phyloP scores from a whole-genome alignment of 2,113 vertebrate genomes.

The Seriola rivoliana region DNA sequence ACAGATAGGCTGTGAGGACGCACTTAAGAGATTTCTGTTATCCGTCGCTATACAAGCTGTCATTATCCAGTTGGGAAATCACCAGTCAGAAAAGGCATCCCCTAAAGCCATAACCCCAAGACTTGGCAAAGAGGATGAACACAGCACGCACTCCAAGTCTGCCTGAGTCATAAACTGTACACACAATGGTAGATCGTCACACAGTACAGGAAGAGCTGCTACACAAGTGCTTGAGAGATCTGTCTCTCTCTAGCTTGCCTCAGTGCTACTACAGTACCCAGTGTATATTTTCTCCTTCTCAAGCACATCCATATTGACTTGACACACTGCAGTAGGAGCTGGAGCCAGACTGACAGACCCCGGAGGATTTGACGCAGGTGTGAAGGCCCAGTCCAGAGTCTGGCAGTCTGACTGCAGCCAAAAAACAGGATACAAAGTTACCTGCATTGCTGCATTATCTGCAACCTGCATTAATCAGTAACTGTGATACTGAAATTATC shows the following conservation, averaged over 20 bases:
- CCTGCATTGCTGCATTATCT: neutral
- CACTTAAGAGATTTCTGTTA: constrained; percentile 72
- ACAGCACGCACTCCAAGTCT: constrained; percentile 17
- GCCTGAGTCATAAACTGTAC: constrained; percentile 9
- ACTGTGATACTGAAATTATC: neutral
- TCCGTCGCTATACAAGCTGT: constrained; percentile 59
- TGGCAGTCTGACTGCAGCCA: neutral
- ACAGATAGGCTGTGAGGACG: constrained; percentile 51
- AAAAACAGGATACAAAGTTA: neutral
- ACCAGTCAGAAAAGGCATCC: constrained; percentile 36
- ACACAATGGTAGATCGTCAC: neutral
- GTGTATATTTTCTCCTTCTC: constrained; percentile 21
- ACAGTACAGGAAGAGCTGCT: constrained; percentile 24
- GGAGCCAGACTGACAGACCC: constrained; percentile 33
- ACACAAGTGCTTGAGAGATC: constrained; percentile 6
- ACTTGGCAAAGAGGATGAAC: constrained; percentile 47
- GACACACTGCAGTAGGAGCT: constrained; percentile 5
- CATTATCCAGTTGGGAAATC: constrained; percentile 63
- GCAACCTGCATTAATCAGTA: no score
- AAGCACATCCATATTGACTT: constrained; percentile 14
- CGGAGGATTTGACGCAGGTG: constrained; percentile 17
- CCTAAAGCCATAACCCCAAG: constrained; percentile 36
- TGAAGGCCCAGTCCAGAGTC: constrained; percentile 34
- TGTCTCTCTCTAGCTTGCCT: neutral
- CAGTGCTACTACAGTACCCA: neutral